Evolutionary conservation across 1,140 invertebrate genomes (phyloP).

Genomic region (Habropoda laboriosa): DNA sequence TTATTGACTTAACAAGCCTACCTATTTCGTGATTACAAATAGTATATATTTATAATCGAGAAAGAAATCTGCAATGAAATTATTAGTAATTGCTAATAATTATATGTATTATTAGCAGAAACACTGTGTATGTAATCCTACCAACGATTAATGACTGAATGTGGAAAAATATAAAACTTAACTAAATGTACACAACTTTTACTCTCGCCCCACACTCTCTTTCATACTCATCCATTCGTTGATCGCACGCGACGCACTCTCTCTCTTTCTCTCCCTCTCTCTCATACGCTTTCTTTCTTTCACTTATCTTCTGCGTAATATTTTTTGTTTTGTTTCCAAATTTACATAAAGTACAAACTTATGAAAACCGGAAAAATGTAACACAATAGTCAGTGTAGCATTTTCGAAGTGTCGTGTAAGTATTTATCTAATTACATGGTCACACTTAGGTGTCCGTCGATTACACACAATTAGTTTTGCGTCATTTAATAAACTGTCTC

Average conservation of each 20-base stretch:
- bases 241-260: slow-evolving; percentile 40
- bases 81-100: slow-evolving; percentile 72
- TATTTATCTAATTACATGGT: slow-evolving; percentile 78
- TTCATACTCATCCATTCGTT: slow-evolving; percentile 46
- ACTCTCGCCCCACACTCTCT: slow-evolving; percentile 45
- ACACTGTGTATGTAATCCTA: slow-evolving; percentile 71
- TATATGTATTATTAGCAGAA: slow-evolving; percentile 74
- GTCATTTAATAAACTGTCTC: slow-evolving; percentile 49
- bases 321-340: slow-evolving; percentile 71
- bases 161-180: slow-evolving; percentile 82
- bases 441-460: slow-evolving; percentile 77
- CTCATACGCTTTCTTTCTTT: slow-evolving; percentile 51
- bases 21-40: slow-evolving; percentile 67
- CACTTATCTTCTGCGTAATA: slow-evolving; percentile 62
- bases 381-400: slow-evolving; percentile 75
- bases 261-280: slow-evolving; percentile 49
- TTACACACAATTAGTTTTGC: slow-evolving; percentile 59
- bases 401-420: slow-evolving; percentile 70
- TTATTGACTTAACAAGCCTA: slow-evolving; percentile 71
- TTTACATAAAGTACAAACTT: slow-evolving; percentile 82
- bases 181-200: slow-evolving; percentile 79
- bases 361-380: slow-evolving; percentile 79
- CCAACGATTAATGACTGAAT: slow-evolving; percentile 78
- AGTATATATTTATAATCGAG: slow-evolving; percentile 63
- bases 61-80: slow-evolving; percentile 62